Base-by-base conservation (phyloP, 2,113 vertebrate genomes). In the Upupa epops region DNA sequence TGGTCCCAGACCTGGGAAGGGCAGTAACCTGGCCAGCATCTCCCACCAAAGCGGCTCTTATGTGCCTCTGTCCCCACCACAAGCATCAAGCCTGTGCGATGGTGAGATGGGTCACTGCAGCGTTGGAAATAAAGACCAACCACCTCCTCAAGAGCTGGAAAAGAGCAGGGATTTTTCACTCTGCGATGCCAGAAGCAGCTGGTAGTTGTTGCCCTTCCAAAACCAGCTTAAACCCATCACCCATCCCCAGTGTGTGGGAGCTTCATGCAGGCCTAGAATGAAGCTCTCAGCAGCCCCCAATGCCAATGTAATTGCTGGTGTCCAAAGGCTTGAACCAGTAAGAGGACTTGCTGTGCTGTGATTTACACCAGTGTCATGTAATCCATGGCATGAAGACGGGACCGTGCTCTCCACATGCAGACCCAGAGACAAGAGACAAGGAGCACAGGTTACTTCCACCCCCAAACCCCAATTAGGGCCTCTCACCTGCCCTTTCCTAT, bases 81-180 rank as follows among this genome's bases (percentile, higher is more conserved):
- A 0, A 55, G 11, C 49, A 42, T n/a, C 0, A n/a, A n/a, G 0
- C 42, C 26, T 15, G 9, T 0, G 2, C 46, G 49, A 31, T 8
- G 1, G 18, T 13, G 8, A 49, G 25, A 8, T 65, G 25, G 61
- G 36, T 31, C 18, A 5, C 21, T 11, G 28, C 8, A 21, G 0
- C 3, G 3, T 13, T 1, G 20, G 32, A 31, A 11, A 17, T 20
- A 29, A 34, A 54, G 36, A 14, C 29, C 73, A 55, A 29, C 8
- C 29, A 26, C 19, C 49, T 70, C 64, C 59, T 54, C 2, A 5
- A 52, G 45, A 6, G 3, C 5, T 37, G n/a, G 58, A 16, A 17
- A 36, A 75, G 26, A 7, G 12, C 25, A 24, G 5, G 2, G 3
- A 3, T 28, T 51, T 29, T 46, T n/a, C 18, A 4, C 28, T 19